Evolutionary conservation across 2,888 invertebrate genomes (phyloP).

Genomic region (Exephanes ischioxanthus): DNA sequence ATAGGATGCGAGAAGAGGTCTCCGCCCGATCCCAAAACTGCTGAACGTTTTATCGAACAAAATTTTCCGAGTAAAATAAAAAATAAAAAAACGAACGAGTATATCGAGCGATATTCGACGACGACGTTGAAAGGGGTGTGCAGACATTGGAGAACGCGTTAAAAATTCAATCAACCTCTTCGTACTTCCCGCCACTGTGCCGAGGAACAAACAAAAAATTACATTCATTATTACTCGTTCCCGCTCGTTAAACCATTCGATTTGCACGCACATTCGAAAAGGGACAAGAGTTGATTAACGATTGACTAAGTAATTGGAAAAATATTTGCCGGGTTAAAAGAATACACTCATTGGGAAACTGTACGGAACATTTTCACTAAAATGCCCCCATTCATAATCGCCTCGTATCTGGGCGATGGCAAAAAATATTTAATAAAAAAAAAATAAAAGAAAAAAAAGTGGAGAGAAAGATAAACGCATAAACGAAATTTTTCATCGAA

Average conservation of each 20-base stretch:
- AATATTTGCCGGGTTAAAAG: neutral
- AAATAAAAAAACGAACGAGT: neutral
- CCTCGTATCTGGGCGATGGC: constrained; percentile 4
- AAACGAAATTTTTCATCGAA: constrained; percentile 16
- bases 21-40: too few relatives aligned
- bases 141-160: neutral
- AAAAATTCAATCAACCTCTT: neutral
- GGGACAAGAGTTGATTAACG: neutral
- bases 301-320: constrained; percentile 1
- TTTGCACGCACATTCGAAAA: neutral
- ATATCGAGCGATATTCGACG: neutral
- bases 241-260: neutral
- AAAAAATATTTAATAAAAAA: neutral
- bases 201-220: neutral
- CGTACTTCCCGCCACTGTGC: neutral
- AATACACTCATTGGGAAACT: neutral
- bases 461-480: neutral
- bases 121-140: neutral
- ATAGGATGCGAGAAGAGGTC: too few relatives aligned
- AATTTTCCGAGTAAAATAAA: too few relatives aligned
- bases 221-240: neutral
- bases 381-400: constrained; percentile 1
- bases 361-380: neutral
- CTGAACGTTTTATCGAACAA: too few relatives aligned
- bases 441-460: neutral